These are phyloP conservation scores for Enteromius anoplus DNA, from an alignment of 2,797 vertebrate species.

Conservation along the genomic window DNA sequence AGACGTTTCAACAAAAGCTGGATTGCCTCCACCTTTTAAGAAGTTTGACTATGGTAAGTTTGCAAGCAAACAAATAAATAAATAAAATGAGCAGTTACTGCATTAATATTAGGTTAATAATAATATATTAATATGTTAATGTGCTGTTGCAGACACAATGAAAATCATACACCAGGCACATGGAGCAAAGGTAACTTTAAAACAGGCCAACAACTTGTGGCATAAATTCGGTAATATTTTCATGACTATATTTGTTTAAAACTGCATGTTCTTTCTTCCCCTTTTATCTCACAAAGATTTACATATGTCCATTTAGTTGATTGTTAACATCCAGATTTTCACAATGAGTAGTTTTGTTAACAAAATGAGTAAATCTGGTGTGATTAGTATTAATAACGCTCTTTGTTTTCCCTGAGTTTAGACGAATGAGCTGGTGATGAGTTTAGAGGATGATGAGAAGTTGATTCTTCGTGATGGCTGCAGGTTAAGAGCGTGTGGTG, in stretches of 20 bases:
- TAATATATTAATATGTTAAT: background rate
- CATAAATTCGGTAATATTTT: background rate
- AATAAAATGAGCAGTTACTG: background rate
- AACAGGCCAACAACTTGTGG: background rate
- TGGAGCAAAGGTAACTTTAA: slow-evolving; percentile 86
- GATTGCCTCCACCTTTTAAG: slow-evolving; percentile 87
- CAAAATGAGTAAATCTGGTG: background rate
- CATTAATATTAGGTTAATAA: background rate
- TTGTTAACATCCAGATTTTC: background rate
- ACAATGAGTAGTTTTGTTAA: background rate
- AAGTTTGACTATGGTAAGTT: slow-evolving; percentile 84
- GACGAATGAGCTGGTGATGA: slow-evolving; percentile 93
- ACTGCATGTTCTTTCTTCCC: background rate
- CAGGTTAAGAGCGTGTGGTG: slow-evolving; percentile 81
- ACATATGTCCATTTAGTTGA: background rate
- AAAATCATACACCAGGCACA: slow-evolving; percentile 95
- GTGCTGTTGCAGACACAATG: slow-evolving; percentile 84
- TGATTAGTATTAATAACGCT: background rate
- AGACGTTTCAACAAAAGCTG: slow-evolving; percentile 83
- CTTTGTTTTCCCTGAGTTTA: slow-evolving; percentile 62
- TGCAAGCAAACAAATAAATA: background rate
- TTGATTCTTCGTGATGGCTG: slow-evolving; percentile 81
- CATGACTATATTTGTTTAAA: background rate
- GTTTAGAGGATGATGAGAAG: slow-evolving; percentile 87
- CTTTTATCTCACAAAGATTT: background rate